Base-by-base conservation (phyloP, 2,113 vertebrate species). In the Corydoras maculifer region DNA sequence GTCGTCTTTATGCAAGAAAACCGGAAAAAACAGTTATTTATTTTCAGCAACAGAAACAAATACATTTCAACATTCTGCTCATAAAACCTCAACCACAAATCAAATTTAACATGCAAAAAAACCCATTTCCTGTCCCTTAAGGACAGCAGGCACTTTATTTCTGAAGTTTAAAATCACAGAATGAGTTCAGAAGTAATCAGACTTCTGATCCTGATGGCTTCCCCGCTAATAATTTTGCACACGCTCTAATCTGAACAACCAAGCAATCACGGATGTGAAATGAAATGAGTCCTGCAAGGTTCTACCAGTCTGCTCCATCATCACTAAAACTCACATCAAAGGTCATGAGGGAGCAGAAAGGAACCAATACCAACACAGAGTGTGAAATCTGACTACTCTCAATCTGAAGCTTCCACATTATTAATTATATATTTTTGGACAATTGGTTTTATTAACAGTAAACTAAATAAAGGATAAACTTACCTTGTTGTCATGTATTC, bases 401-500 rank as follows among this genome's bases (percentile, higher is more conserved):
- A 25, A 25, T 25, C 2, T 25, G 18, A 25, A 25, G 1, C 18
- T 25, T 25, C n/a, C n/a, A n/a, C n/a, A n/a, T n/a, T 25, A 25
- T 25, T 25, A 25, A 25, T 25, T 25, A 25, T 25, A 25, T 25
- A 25, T 25, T 25, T 25, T 25, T 25, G 18, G 18, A 25, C 18
- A 25, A 25, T 25, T 25, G 18, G 18, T 25, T 25, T 25, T 25
- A 25, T 25, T 25, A 25, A 25, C 30, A 73, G 15, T 69, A 60
- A 31, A 7, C 72, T 32, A 66, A 57, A 14, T 15, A 57, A 15
- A 65, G 30, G 65, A 55, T 43, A 9, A 48, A 75, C 85, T 87
- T 95, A 98, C 96, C 96, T 98, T 81, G 95, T 97, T 76, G 94
- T 97, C 93, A 98, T 95, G 85, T 95, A 96, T 82, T 98, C 94